Evolutionary conservation across 2,888 invertebrate genomes (phyloP).

Genomic region (Trichogramma evanescens): DNA sequence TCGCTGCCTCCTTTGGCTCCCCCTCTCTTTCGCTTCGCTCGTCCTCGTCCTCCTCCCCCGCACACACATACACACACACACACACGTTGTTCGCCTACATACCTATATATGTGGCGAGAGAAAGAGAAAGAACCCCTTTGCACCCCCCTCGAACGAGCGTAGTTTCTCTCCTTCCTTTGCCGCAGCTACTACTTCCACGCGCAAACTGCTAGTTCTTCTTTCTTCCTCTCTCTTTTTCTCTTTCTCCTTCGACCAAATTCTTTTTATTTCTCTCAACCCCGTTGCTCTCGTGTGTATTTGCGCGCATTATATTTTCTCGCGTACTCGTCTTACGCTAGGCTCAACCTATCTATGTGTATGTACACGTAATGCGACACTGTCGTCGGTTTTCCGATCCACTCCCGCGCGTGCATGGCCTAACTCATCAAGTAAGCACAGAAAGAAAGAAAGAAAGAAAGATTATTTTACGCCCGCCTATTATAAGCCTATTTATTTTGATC

Average conservation of each 20-base stretch:
- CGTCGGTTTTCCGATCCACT: background rate
- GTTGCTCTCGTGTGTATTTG: slow-evolving; percentile 7
- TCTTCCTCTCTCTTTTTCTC: slow-evolving; percentile 11
- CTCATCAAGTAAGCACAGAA: too few species aligned
- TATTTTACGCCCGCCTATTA: too few species aligned
- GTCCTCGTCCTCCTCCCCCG: background rate
- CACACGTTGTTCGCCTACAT: too few species aligned
- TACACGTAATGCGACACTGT: background rate
- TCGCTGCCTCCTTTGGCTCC: background rate
- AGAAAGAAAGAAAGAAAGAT: too few species aligned
- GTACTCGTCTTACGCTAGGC: background rate
- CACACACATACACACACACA: too few species aligned
- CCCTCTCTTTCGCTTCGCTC: background rate
- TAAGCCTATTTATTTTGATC: too few species aligned
- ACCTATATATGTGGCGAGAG: too few species aligned
- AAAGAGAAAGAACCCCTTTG: too few species aligned
- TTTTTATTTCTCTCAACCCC: slow-evolving; percentile 41
- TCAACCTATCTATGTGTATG: slow-evolving; percentile 6
- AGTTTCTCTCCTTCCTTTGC: too few species aligned
- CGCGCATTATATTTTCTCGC: slow-evolving; percentile 14
- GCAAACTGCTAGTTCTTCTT: background rate
- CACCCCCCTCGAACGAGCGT: too few species aligned
- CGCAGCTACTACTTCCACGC: background rate
- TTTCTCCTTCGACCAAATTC: slow-evolving; percentile 29
- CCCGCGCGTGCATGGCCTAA: background rate